Conservation (phyloP, 1,140 invertebrate species). For the Penaeus japonicus region DNA sequence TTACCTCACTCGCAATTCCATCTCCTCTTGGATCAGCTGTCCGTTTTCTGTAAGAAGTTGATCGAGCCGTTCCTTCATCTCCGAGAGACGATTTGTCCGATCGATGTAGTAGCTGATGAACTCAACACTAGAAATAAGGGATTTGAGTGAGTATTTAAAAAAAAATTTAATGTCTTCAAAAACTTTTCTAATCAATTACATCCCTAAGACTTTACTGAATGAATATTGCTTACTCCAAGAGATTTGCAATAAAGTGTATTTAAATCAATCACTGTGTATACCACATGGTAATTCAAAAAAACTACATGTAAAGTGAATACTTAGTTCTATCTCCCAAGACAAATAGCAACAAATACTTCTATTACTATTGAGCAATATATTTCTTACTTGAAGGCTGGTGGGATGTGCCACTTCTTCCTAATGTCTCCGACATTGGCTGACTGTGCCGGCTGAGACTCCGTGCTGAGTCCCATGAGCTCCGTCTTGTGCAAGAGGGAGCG, state of each 20-base stretch:
- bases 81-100: conserved; percentile 69
- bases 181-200: no score
- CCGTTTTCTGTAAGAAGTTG: conserved; percentile 79
- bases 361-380: neutral
- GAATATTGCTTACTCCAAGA: no score
- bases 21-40: conserved; percentile 76
- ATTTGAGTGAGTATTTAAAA: no score
- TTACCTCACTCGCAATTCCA: conserved; percentile 66
- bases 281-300: no score
- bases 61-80: conserved; percentile 78
- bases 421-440: conserved; percentile 81
- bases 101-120: conserved; percentile 95
- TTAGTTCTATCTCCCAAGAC: no score
- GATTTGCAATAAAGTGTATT: no score
- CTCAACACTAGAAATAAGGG: conserved; percentile 74
- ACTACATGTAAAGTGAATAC: no score
- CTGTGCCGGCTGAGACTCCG: conserved; percentile 83
- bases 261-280: no score
- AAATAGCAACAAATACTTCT: no score
- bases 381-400: conserved; percentile 76
- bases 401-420: conserved; percentile 91
- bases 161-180: no score
- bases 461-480: conserved; percentile 86
- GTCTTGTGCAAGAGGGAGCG: conserved; percentile 84
- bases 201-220: no score